phyloP scores from a whole-genome alignment of 2,113 vertebrate species.

The Glaucomys volans region DNA sequence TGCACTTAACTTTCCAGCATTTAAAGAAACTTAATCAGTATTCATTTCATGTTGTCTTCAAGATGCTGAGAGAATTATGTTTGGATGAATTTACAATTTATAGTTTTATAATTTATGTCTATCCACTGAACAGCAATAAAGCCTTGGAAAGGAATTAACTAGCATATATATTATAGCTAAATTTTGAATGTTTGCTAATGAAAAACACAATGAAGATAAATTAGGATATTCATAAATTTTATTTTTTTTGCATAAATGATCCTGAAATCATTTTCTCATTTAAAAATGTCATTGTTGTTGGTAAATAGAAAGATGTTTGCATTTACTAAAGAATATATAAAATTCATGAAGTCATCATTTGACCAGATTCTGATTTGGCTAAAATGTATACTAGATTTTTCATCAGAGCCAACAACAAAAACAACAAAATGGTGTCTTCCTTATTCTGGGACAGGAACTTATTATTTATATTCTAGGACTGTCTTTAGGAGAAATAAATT shows the following conservation, averaged over 20 bases:
- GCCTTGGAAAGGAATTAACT: constrained; percentile 1
- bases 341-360: background rate
- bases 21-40: constrained; percentile 48
- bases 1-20: constrained; percentile 21
- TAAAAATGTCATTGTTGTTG: constrained; percentile 35
- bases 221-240: background rate
- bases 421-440: background rate
- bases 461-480: constrained; percentile 3
- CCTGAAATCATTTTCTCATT: constrained; percentile 17
- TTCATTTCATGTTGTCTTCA: constrained; percentile 62
- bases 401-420: background rate
- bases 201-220: constrained; percentile 45
- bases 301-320: background rate
- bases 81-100: constrained; percentile 51
- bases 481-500: background rate
- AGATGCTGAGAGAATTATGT: constrained; percentile 42
- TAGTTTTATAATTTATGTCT: constrained; percentile 57
- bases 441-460: background rate
- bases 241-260: constrained; percentile 36
- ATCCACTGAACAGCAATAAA: constrained; percentile 42
- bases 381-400: background rate
- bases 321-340: background rate
- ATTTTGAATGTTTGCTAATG: constrained; percentile 40
- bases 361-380: background rate
- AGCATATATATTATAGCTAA: constrained; percentile 2